Conservation (phyloP, 1,140 invertebrate genomes). For the Aphelinus atriplicis region DNA sequence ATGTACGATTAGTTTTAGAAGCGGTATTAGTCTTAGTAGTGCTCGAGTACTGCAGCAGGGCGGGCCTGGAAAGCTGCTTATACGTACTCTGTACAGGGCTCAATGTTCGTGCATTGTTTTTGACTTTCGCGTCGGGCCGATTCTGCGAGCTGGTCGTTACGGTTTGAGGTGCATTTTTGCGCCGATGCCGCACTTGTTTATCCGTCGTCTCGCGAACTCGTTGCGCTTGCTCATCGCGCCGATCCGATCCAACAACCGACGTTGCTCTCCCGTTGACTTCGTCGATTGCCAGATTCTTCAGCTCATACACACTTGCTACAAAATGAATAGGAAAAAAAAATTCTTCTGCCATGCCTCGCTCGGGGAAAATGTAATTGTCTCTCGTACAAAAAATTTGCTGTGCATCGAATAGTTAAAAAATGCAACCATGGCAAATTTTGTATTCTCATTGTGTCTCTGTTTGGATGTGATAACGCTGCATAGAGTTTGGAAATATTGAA, state of each 20-base stretch:
- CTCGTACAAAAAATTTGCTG: too few species aligned
- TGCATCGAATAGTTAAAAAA: too few species aligned
- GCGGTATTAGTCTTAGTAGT: conserved; percentile 57
- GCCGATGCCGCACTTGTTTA: conserved; percentile 14
- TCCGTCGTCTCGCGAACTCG: conserved; percentile 9
- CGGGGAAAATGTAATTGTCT: too few species aligned
- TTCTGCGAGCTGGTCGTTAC: conserved; percentile 51
- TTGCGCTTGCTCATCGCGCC: conserved; percentile 33
- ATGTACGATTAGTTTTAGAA: conserved; percentile 39
- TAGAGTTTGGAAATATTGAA: background rate
- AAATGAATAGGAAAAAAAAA: conserved; percentile 63
- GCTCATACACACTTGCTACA: conserved; percentile 65
- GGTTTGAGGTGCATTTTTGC: conserved; percentile 40
- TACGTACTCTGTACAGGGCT: conserved; percentile 55
- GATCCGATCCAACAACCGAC: conserved; percentile 32
- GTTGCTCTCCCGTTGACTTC: conserved; percentile 13
- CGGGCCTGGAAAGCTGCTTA: conserved; percentile 58
- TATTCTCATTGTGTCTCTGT: too few species aligned
- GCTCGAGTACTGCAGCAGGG: conserved; percentile 53
- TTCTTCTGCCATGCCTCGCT: conserved; percentile 63
- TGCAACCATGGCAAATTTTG: too few species aligned
- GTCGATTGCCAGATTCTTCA: conserved; percentile 64
- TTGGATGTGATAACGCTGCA: background rate
- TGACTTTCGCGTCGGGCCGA: conserved; percentile 51
- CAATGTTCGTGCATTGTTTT: conserved; percentile 58